A percentile compares a stretch with the other conserved stretches of the same genome.
These are phyloP conservation scores for Penaeus indicus DNA, from an alignment of 1,140 invertebrate species.

Conservation along the genomic window DNA sequence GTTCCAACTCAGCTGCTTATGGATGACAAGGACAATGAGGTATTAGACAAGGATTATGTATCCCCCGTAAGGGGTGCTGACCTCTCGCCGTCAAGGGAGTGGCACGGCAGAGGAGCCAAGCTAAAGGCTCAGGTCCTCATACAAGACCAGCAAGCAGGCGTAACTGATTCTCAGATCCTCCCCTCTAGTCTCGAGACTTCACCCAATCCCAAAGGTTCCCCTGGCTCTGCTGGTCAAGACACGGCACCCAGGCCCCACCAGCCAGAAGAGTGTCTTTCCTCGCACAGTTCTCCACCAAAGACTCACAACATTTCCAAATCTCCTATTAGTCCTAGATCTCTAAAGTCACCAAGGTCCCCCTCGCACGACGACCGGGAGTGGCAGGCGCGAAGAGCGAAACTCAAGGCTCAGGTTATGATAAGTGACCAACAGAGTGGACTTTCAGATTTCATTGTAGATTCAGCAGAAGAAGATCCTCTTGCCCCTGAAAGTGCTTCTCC, in stretches of 20 bases:
- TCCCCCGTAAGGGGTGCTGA: slow-evolving; percentile 10
- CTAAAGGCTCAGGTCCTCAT: slow-evolving; percentile 56
- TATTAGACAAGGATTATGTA: background rate
- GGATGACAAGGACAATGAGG: background rate
- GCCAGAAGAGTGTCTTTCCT: background rate
- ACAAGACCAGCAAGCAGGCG: slow-evolving; percentile 58
- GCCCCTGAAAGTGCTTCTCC: slow-evolving; percentile 25
- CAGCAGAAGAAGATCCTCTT: background rate
- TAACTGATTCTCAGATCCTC: slow-evolving; percentile 49
- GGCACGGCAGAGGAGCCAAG: slow-evolving; percentile 52
- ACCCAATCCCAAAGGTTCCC: background rate
- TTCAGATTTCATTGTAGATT: background rate
- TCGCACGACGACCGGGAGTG: slow-evolving; percentile 39
- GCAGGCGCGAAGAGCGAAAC: slow-evolving; percentile 54
- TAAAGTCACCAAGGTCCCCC: slow-evolving; percentile 11
- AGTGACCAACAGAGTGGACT: slow-evolving; percentile 46
- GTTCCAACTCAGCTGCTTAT: background rate
- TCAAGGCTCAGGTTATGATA: slow-evolving; percentile 55
- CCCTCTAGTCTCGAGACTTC: slow-evolving; percentile 11
- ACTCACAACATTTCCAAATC: background rate
- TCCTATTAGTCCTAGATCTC: slow-evolving; percentile 33
- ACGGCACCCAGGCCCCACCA: background rate
- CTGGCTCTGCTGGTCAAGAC: background rate
- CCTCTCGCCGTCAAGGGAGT: slow-evolving; percentile 44
- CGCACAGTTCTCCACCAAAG: background rate